These are phyloP conservation scores for Itoplectis maculator DNA, from an alignment of 2,888 invertebrate genomes.

Conservation along the genomic window DNA sequence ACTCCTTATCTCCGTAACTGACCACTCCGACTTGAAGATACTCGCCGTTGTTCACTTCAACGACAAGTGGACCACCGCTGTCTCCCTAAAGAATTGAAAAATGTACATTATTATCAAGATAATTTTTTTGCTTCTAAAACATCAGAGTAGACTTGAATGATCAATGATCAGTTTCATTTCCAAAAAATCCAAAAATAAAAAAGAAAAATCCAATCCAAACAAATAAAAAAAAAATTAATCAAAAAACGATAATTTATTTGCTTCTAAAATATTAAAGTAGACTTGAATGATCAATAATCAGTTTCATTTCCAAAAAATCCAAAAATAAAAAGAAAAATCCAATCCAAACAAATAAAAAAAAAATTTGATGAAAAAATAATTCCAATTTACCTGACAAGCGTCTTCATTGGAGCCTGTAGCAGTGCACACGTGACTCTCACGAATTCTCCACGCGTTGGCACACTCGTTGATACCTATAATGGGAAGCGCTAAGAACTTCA, in stretches of 20 bases:
- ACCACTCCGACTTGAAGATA: conserved; percentile 75
- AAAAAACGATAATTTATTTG: neutral
- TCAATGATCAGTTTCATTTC: neutral
- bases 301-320: neutral
- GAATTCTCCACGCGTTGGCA: conserved; percentile 63
- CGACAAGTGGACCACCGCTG: conserved; percentile 74
- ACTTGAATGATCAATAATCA: neutral
- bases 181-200: neutral
- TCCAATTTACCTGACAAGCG: conserved; percentile 72
- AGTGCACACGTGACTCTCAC: conserved; percentile 70
- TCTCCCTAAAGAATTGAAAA: conserved; percentile 70
- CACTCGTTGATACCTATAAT: conserved; percentile 69
- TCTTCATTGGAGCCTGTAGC: conserved; percentile 61
- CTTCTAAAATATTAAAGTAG: neutral
- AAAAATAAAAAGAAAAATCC: too few relatives aligned
- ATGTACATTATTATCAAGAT: neutral
- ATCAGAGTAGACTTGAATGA: neutral
- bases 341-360: too few relatives aligned
- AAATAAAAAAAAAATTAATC: too few relatives aligned
- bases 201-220: too few relatives aligned
- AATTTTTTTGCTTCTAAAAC: neutral
- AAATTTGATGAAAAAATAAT: neutral
- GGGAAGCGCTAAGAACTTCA: conserved; percentile 70
- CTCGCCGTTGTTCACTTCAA: conserved; percentile 31
- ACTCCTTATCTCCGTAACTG: conserved; percentile 73